phyloP scores from a whole-genome alignment of 2,888 invertebrate species.

The Taphrorychus bicolor region DNA sequence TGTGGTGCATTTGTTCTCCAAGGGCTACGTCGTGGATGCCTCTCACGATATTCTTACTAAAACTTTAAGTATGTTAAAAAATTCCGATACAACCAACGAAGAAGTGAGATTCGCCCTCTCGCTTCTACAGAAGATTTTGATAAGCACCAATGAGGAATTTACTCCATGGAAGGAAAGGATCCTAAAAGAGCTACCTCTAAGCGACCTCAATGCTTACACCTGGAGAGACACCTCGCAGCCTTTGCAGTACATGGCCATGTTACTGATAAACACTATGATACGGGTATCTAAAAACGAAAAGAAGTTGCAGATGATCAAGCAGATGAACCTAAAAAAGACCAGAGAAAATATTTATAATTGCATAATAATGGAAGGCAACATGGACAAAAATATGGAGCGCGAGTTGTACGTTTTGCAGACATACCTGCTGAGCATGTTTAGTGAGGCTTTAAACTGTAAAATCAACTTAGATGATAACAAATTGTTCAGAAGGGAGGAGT shows the following conservation, averaged over 20 bases:
- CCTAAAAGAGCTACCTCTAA: slow-evolving; percentile 46
- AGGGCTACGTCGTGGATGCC: slow-evolving; percentile 47
- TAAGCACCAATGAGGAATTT: slow-evolving; percentile 45
- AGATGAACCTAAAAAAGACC: slow-evolving; percentile 49
- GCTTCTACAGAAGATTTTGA: slow-evolving; percentile 53
- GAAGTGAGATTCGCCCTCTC: slow-evolving; percentile 50
- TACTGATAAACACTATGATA: slow-evolving; percentile 55
- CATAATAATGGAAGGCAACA: slow-evolving; percentile 44
- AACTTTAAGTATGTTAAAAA: slow-evolving; percentile 48
- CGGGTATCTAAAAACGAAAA: slow-evolving; percentile 51
- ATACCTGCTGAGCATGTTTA: slow-evolving; percentile 52
- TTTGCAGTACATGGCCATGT: slow-evolving; percentile 52
- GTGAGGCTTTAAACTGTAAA: slow-evolving; percentile 47
- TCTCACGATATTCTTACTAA: slow-evolving; percentile 46
- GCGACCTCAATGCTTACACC: slow-evolving; percentile 49
- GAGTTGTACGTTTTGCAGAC: slow-evolving; percentile 56
- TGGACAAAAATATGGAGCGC: slow-evolving; percentile 51
- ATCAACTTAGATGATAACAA: slow-evolving; percentile 46
- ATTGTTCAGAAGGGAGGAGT: slow-evolving; percentile 47
- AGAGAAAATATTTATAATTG: slow-evolving; percentile 47
- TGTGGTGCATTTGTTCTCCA: slow-evolving; percentile 52
- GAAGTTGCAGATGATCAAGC: slow-evolving; percentile 51
- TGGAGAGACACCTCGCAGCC: slow-evolving; percentile 45
- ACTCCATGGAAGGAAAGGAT: slow-evolving; percentile 51
- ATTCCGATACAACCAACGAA: slow-evolving; percentile 42